phyloP scores from a whole-genome alignment of 2,113 vertebrate genomes.

The Vireo altiloquus region DNA sequence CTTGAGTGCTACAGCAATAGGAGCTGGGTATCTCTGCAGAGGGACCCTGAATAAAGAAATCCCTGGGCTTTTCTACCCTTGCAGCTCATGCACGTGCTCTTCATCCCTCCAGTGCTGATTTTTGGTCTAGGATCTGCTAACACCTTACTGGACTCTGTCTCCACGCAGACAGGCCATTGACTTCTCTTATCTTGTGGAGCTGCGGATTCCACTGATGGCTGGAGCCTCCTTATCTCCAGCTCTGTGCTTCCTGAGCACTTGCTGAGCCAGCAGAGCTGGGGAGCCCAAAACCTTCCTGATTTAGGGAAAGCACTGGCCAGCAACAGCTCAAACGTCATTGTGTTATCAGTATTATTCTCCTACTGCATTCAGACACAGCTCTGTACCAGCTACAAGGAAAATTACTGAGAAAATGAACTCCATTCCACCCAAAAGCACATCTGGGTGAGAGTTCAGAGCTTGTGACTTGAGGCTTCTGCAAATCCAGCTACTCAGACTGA shows the following conservation, averaged over 20 bases:
- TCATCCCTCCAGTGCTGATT: not conserved
- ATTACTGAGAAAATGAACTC: not conserved
- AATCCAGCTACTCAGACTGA: not conserved
- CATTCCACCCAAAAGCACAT: not conserved
- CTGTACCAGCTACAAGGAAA: not conserved
- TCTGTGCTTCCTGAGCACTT: not conserved
- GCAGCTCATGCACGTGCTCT: accelerated
- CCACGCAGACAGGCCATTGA: not conserved
- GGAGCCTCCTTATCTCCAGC: not conserved
- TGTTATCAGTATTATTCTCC: not conserved
- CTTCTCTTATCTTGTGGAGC: not conserved
- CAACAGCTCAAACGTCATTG: not conserved
- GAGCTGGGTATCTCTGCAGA: not conserved
- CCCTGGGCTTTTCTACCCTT: not conserved
- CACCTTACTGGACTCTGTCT: not conserved
- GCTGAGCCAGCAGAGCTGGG: not conserved
- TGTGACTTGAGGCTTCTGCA: not conserved
- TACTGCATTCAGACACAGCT: not conserved
- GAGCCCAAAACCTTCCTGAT: not conserved
- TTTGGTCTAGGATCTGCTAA: not conserved
- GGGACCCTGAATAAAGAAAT: not conserved
- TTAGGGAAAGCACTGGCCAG: not conserved
- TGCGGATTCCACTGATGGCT: not conserved
- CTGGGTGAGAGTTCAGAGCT: not conserved
- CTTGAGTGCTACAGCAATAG: not conserved